A percentile compares a stretch with the other conserved stretches of the same genome.
Evolutionary conservation across 2,797 vertebrate genomes (phyloP).

Genomic region (Adrianichthys oophorus): DNA sequence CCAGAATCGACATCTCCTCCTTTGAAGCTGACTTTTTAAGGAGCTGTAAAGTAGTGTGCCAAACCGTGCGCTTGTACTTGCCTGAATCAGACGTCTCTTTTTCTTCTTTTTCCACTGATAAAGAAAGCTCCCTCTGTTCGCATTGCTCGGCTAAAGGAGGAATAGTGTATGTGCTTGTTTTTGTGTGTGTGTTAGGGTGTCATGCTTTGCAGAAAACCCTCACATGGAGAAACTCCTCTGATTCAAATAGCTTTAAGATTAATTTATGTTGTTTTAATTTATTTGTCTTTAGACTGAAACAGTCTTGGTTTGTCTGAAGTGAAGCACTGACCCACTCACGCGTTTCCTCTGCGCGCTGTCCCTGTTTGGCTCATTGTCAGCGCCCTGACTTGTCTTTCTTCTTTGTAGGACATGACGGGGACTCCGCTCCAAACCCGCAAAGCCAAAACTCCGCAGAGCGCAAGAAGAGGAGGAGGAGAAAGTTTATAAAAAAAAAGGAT

Average conservation of each 20-base stretch:
- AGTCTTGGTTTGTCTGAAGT: slow-evolving; percentile 39
- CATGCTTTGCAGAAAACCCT: slow-evolving; percentile 28
- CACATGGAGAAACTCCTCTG: neutral
- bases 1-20: slow-evolving; percentile 26
- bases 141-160: slow-evolving; percentile 46
- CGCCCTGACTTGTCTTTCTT: slow-evolving; percentile 65
- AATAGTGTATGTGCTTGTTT: neutral
- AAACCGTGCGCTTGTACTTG: slow-evolving; percentile 48
- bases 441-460: slow-evolving; percentile 72
- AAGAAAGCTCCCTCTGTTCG: slow-evolving; percentile 45
- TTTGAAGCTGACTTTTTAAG: slow-evolving; percentile 10
- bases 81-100: slow-evolving; percentile 35
- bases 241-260: no score
- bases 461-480: slow-evolving; percentile 64
- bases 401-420: slow-evolving; percentile 79
- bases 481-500: slow-evolving; percentile 80
- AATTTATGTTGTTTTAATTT: no score
- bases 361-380: slow-evolving; percentile 59
- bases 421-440: slow-evolving; percentile 70
- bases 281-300: slow-evolving; percentile 20
- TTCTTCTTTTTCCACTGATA: slow-evolving; percentile 42
- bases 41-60: slow-evolving; percentile 32
- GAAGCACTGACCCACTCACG: slow-evolving; percentile 36
- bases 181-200: neutral
- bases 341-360: slow-evolving; percentile 44